Evolutionary conservation across 2,113 vertebrate genomes (phyloP).

Genomic region (Pollachius pollachius): DNA sequence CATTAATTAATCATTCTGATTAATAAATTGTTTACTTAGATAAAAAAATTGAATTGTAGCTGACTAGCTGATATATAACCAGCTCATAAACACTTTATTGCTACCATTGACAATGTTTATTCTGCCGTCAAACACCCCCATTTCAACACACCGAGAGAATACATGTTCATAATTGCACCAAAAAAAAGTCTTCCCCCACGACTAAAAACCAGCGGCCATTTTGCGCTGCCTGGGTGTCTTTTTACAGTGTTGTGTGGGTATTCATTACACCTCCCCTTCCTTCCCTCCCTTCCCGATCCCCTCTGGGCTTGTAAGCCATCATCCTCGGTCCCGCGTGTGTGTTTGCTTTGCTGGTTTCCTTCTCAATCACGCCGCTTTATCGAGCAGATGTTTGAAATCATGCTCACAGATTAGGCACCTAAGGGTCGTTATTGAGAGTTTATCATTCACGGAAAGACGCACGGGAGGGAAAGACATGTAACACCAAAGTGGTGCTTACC

Average conservation of each 20-base stretch:
- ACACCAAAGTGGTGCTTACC: conserved; percentile 5
- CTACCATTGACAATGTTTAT: too few relatives aligned
- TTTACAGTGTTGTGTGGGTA: conserved; percentile 43
- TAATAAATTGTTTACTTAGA: too few relatives aligned
- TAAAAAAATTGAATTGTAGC: too few relatives aligned
- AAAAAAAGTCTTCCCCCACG: too few relatives aligned
- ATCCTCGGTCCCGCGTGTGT: conserved; percentile 46
- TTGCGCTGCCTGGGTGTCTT: conserved; percentile 4
- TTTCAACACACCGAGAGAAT: too few relatives aligned
- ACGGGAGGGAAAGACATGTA: conserved; percentile 5
- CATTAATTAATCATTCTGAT: too few relatives aligned
- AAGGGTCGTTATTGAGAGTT: conserved; percentile 57
- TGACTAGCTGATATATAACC: too few relatives aligned
- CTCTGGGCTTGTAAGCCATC: conserved; percentile 42
- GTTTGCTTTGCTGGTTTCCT: conserved; percentile 59
- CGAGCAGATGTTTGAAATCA: conserved; percentile 69
- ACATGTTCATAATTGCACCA: too few relatives aligned
- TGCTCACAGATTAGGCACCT: conserved; percentile 61
- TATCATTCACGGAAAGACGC: conserved; percentile 59
- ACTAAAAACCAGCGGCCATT: too few relatives aligned
- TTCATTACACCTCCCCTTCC: conserved; percentile 34
- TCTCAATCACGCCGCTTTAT: conserved; percentile 69
- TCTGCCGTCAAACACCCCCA: too few relatives aligned
- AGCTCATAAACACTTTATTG: too few relatives aligned
- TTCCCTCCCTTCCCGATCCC: not conserved